Percentiles rank a stretch among this genome's conserved stretches.
Conservation (phyloP, 1,140 invertebrate species). For the Drosophila tani region DNA sequence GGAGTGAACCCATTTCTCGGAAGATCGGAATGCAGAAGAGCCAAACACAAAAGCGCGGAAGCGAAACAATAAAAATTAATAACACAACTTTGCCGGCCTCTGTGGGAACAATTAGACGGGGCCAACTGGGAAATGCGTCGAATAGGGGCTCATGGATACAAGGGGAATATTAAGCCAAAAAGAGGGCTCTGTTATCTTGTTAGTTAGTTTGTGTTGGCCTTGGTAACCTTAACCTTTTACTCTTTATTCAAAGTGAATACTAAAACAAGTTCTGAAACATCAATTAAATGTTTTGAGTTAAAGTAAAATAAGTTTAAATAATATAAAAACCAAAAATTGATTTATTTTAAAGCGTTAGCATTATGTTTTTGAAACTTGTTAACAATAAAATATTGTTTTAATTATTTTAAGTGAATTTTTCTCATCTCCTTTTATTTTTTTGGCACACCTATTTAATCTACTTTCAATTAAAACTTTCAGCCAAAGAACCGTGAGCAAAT, state of each 20-base stretch:
- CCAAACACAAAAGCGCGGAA: conserved; percentile 1
- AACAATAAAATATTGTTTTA: background rate
- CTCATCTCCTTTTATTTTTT: background rate
- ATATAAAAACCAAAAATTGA: too few species aligned
- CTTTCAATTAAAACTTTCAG: conserved; percentile 44
- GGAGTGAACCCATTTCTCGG: conserved; percentile 17
- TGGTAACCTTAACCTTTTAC: background rate
- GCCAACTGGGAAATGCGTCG: conserved; percentile 21
- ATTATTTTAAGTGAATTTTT: too few species aligned
- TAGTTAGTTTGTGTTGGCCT: background rate
- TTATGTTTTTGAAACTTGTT: too few species aligned
- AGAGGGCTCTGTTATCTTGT: background rate
- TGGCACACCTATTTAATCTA: background rate
- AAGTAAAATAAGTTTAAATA: too few species aligned
- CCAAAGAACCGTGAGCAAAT: conserved; percentile 4
- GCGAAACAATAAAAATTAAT: conserved; percentile 65
- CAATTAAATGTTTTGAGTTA: too few species aligned
- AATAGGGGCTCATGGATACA: conserved; percentile 16
- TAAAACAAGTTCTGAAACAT: background rate
- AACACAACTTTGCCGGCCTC: conserved; percentile 47
- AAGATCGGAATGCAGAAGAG: conserved; percentile 8
- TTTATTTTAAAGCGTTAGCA: too few species aligned
- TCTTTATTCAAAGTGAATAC: background rate
- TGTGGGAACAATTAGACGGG: conserved; percentile 19
- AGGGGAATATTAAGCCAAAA: background rate